phyloP scores from a whole-genome alignment of 1,140 invertebrate species.

The Drosophila takahashii region DNA sequence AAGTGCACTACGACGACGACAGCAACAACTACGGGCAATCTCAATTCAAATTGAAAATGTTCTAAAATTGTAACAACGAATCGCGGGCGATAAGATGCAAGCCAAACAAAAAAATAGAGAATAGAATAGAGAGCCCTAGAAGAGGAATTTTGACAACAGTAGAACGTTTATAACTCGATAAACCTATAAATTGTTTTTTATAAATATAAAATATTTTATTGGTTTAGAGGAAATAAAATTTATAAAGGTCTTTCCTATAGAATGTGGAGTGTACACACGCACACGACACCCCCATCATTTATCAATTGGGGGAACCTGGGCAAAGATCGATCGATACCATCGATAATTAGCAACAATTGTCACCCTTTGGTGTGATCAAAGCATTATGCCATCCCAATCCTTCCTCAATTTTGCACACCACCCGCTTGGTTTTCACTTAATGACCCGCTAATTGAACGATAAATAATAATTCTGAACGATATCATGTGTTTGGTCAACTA shows the following conservation, averaged over 20 bases:
- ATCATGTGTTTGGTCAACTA: conserved; percentile 9
- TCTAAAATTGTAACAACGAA: conserved; percentile 46
- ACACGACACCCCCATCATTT: conserved; percentile 17
- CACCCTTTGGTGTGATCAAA: conserved; percentile 12
- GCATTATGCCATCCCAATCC: conserved; percentile 25
- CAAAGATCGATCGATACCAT: conserved; percentile 40
- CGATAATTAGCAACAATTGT: conserved; percentile 50
- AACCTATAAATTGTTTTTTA: background rate
- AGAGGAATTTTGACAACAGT: background rate
- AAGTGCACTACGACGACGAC: conserved; percentile 23
- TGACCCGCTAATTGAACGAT: conserved; percentile 28
- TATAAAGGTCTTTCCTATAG: background rate
- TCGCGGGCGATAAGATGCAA: conserved; percentile 30
- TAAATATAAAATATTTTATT: background rate
- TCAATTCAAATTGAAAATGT: conserved; percentile 49
- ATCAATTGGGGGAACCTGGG: conserved; percentile 1
- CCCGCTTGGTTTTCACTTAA: background rate
- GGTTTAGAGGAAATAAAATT: background rate
- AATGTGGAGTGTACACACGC: conserved; percentile 5
- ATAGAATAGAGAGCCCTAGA: conserved; percentile 2
- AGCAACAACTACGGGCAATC: conserved; percentile 9
- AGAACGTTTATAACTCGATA: background rate
- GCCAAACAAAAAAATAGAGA: background rate
- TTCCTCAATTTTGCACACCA: conserved; percentile 34
- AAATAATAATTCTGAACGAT: conserved; percentile 4